Percentiles rank a stretch among this genome's conserved stretches.
phyloP scores from a whole-genome alignment of 2,113 vertebrate genomes.

The Lanius ludovicianus region DNA sequence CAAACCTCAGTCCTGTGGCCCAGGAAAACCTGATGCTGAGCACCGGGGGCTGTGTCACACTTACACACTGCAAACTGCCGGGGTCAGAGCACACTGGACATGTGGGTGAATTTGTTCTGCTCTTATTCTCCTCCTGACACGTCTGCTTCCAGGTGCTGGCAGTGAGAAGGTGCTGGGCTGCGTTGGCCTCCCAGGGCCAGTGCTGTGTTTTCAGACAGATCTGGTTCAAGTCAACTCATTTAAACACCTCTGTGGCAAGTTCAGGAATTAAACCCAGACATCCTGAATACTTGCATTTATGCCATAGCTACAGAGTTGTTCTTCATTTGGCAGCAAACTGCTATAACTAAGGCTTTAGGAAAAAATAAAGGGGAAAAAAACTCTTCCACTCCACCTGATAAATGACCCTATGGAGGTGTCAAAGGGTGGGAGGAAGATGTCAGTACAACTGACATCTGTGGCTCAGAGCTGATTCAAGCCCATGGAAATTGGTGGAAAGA shows the following conservation, averaged over 20 bases:
- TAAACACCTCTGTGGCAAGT: not conserved
- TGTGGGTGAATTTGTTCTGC: not conserved
- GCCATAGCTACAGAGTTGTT: not conserved
- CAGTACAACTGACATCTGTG: not conserved
- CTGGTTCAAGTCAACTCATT: not conserved
- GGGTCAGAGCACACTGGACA: not conserved
- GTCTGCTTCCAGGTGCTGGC: not conserved
- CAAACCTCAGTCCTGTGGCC: not conserved
- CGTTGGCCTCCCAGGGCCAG: rapidly evolving
- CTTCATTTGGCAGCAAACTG: not conserved
- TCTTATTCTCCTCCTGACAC: not conserved
- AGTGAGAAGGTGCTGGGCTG: not conserved
- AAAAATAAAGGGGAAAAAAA: not conserved
- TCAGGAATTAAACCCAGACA: not conserved
- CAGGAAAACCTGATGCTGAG: not conserved
- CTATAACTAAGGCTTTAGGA: not conserved
- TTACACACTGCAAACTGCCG: not conserved
- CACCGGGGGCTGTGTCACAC: not conserved
- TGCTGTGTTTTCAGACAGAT: not conserved
- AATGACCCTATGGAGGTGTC: not conserved
- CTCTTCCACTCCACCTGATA: not conserved
- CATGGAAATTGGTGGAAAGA: not conserved
- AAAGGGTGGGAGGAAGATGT: constrained; percentile 3
- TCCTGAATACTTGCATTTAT: not conserved
- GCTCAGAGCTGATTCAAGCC: not conserved